phyloP scores from a whole-genome alignment of 2,113 vertebrate genomes.

The Vombatus ursinus region DNA sequence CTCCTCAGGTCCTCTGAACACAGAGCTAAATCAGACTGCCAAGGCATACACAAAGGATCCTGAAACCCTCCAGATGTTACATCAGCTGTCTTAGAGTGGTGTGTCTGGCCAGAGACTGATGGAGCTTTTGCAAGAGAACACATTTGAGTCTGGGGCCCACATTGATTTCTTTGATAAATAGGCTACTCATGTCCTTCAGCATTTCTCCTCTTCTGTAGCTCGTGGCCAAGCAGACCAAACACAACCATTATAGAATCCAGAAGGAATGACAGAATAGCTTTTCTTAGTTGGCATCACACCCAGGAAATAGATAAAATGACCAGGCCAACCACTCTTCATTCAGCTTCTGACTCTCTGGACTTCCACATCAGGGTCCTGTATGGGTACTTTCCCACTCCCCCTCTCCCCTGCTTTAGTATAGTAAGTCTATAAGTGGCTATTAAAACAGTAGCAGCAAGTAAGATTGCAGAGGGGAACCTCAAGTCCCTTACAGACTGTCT shows the following conservation, averaged over 20 bases:
- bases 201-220: not conserved
- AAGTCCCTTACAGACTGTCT: not conserved
- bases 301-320: not conserved
- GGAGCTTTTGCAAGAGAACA: conserved; percentile 85
- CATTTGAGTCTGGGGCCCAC: conserved; percentile 86
- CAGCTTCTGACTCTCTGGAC: not conserved
- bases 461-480: not conserved
- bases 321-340: not conserved
- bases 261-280: not conserved
- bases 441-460: not conserved
- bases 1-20: conserved; percentile 84
- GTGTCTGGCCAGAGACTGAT: conserved; percentile 88
- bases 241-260: not conserved
- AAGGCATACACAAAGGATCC: conserved; percentile 75
- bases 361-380: not conserved
- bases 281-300: not conserved
- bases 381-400: not conserved
- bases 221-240: not conserved
- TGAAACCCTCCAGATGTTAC: conserved; percentile 66
- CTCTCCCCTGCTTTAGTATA: not conserved
- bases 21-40: conserved; percentile 82
- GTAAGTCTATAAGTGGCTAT: not conserved
- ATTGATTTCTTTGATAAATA: conserved; percentile 86
- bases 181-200: not conserved
- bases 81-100: conserved; percentile 69